Base-by-base conservation (phyloP, 2,797 vertebrate species). In the Chelon auratus region DNA sequence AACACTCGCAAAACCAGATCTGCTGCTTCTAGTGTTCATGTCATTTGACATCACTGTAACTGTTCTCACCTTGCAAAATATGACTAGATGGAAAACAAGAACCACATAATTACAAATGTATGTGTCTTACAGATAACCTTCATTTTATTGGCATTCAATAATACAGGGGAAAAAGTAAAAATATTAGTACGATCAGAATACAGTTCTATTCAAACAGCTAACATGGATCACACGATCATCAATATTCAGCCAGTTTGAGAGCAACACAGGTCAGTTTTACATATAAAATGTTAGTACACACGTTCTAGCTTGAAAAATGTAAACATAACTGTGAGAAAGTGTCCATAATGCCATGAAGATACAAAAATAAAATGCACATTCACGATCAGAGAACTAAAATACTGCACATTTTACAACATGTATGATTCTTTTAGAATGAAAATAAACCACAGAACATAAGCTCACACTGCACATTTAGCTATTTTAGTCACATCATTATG, bases 1-100 rank as follows among this genome's bases (percentile, higher is more conserved):
- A 12, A 7, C 42, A 42, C 78, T 60, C 4, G 52, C 42, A 55
- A 80, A 84, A 87, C 77, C 43, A 24, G 76, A 68, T 61, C n/a
- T 2, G 17, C 36, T 4, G 18, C n/a, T 24, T 51, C 15, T 22
- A 63, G 30, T 47, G 56, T 11, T 39, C 47, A 18, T 18, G 17
- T n/a, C 9, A 6, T 43, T 30, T 60, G 10, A 26, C 55, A 18
- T 70, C 47, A 43, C 2, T 47, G 37, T 56, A 2, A 56, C 20
- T 43, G 1, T 22, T 24, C 13, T 12, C 26, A 13, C 6, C 14
- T 43, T 57, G 39, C 2, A 39, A 40, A 24, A 12, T 4, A 37
- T 42, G 36, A 20, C 0, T 0, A 70, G 12, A 58, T 17, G 1
- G 13, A 39, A 24, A 60, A 50, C 20, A 58, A 64, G 37, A 22